Percentiles rank a stretch among this genome's conserved stretches.
phyloP scores from a whole-genome alignment of 2,888 invertebrate species.

The Drosophila cyrtoloma region DNA sequence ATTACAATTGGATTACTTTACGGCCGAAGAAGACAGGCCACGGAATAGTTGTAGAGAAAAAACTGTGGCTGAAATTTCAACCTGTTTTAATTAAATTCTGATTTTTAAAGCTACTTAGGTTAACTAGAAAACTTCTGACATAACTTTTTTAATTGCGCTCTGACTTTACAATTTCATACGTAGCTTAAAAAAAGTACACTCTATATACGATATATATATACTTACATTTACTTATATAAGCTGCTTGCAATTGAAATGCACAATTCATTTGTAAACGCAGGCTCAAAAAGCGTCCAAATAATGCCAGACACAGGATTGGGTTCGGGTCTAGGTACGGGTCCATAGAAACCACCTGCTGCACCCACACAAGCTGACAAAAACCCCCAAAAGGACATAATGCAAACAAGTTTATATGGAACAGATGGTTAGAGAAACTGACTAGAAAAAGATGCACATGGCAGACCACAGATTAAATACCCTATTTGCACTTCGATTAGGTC shows the following conservation, averaged over 20 bases:
- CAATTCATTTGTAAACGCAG: slow-evolving; percentile 47
- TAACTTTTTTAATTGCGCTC: slow-evolving; percentile 27
- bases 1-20: slow-evolving; percentile 73
- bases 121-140: slow-evolving; percentile 71
- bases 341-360: slow-evolving; percentile 77
- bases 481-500: not conserved
- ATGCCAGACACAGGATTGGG: slow-evolving; percentile 11
- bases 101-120: slow-evolving; percentile 71
- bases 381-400: slow-evolving; percentile 36
- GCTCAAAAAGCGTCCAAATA: slow-evolving; percentile 45
- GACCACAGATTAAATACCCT: slow-evolving; percentile 30
- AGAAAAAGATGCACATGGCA: not conserved
- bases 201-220: slow-evolving; percentile 20
- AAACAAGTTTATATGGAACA: slow-evolving; percentile 48
- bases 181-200: slow-evolving; percentile 24
- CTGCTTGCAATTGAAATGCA: slow-evolving; percentile 50
- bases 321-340: slow-evolving; percentile 21
- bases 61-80: slow-evolving; percentile 37
- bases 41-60: slow-evolving; percentile 16
- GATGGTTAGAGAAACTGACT: slow-evolving; percentile 47
- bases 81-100: slow-evolving; percentile 73
- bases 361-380: slow-evolving; percentile 28
- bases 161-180: slow-evolving; percentile 50
- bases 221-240: slow-evolving; percentile 18
- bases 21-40: slow-evolving; percentile 1